Evolutionary conservation across 2,113 vertebrate genomes (phyloP).

Genomic region (Meriones unguiculatus): DNA sequence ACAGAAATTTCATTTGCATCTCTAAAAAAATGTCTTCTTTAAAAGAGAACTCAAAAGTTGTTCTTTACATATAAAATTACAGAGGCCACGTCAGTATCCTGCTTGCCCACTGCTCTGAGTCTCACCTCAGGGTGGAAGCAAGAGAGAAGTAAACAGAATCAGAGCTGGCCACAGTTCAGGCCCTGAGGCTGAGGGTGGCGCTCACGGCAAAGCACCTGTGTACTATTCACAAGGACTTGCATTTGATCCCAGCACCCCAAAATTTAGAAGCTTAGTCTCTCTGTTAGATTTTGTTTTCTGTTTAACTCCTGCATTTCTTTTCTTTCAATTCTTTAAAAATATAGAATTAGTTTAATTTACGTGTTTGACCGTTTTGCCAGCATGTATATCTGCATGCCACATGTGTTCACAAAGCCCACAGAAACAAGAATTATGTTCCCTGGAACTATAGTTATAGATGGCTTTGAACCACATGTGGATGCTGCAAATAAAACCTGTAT

Average conservation of each 20-base stretch:
- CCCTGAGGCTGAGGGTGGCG: background rate
- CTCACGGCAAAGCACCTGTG: too few species aligned
- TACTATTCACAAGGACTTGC: too few species aligned
- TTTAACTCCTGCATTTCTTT: background rate
- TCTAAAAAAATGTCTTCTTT: constrained; percentile 5
- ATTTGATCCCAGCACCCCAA: background rate
- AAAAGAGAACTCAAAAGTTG: background rate
- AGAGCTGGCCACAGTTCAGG: background rate
- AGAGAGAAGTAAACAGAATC: background rate
- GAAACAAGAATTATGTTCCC: background rate
- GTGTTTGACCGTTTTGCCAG: too few species aligned
- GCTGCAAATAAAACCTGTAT: background rate
- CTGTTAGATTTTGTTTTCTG: background rate
- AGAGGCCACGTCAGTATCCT: background rate
- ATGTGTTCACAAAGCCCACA: background rate
- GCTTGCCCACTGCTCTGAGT: too few species aligned
- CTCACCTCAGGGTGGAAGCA: background rate
- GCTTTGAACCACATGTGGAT: background rate
- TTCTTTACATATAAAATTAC: background rate
- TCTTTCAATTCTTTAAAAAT: background rate
- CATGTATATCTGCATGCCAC: background rate
- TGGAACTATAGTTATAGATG: background rate
- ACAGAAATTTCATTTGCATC: background rate
- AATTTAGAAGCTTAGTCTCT: background rate
- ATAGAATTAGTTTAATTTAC: background rate